phyloP scores from a whole-genome alignment of 2,888 invertebrate species.

The Tenthredo distinguenda region DNA sequence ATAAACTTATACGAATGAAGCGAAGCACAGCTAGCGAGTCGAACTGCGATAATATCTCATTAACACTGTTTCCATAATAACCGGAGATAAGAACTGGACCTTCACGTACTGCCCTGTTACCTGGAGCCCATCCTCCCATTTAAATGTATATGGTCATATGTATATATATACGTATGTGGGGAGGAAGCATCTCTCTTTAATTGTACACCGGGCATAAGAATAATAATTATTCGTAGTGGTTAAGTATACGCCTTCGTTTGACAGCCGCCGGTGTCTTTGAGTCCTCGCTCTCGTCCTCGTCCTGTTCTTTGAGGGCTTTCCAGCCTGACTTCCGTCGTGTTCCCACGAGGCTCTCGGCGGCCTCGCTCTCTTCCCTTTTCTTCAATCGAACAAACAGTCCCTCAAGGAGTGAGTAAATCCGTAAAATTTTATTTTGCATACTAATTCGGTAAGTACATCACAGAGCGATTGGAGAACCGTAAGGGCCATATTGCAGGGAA shows the following conservation, averaged over 20 bases:
- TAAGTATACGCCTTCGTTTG: slow-evolving; percentile 65
- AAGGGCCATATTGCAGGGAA: neutral
- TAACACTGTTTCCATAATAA: slow-evolving; percentile 67
- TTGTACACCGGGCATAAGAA: slow-evolving; percentile 66
- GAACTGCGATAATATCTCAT: slow-evolving; percentile 62
- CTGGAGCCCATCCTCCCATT: slow-evolving; percentile 28
- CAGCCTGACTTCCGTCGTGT: slow-evolving; percentile 48
- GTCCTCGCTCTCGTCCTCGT: slow-evolving; percentile 56
- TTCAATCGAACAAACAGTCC: slow-evolving; percentile 69
- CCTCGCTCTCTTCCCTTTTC: neutral
- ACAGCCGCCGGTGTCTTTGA: slow-evolving; percentile 69
- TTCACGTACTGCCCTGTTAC: slow-evolving; percentile 19
- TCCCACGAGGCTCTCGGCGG: slow-evolving; percentile 23
- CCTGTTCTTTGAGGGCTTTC: slow-evolving; percentile 51
- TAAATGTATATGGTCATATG: neutral
- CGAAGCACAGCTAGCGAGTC: slow-evolving; percentile 3
- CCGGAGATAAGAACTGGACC: slow-evolving; percentile 67
- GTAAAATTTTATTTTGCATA: slow-evolving; percentile 66
- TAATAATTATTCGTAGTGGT: slow-evolving; percentile 67
- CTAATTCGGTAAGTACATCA: slow-evolving; percentile 57
- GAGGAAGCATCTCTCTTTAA: slow-evolving; percentile 57
- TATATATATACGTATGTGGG: neutral
- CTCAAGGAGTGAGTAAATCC: slow-evolving; percentile 53
- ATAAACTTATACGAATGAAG: slow-evolving; percentile 14
- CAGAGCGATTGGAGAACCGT: neutral